Percentiles rank a stretch among this genome's conserved stretches.
Conservation (phyloP, 2,113 vertebrate species). For the Xyliphius kryptos region DNA sequence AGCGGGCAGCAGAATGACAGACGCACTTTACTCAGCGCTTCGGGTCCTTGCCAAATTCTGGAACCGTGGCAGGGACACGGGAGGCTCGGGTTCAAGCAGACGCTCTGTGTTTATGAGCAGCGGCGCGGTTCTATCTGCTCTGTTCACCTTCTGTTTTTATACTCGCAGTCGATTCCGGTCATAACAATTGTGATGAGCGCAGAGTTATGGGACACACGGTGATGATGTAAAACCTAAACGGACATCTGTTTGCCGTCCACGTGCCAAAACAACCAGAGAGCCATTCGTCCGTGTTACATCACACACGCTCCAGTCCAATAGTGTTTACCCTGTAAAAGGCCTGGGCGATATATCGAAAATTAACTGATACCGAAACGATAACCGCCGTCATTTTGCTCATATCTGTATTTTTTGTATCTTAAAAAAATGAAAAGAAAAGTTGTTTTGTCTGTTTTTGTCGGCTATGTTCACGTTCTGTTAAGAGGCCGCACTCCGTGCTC, state of each 20-base stretch:
- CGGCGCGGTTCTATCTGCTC: neutral
- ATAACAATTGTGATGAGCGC: neutral
- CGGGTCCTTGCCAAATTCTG: slow-evolving; percentile 65
- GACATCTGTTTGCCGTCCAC: slow-evolving; percentile 5
- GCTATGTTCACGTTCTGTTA: too few relatives aligned
- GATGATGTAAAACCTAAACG: neutral
- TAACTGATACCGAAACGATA: too few relatives aligned
- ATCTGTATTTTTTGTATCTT: too few relatives aligned
- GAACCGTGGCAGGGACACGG: neutral
- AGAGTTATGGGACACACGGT: neutral
- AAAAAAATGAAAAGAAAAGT: too few relatives aligned
- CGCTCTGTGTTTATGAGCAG: neutral
- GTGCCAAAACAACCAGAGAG: neutral
- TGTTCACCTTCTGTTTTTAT: neutral
- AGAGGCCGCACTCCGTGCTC: too few relatives aligned
- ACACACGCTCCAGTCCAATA: neutral
- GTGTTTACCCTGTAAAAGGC: too few relatives aligned
- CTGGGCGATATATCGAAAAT: too few relatives aligned
- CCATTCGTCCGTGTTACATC: neutral
- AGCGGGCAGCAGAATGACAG: slow-evolving; percentile 16
- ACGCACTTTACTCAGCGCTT: slow-evolving; percentile 38
- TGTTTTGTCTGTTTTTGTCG: too few relatives aligned
- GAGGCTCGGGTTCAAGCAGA: neutral
- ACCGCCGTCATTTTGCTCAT: too few relatives aligned
- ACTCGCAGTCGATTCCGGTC: too few relatives aligned